A percentile compares a stretch with the other conserved stretches of the same genome.
These are phyloP conservation scores for Aquatica leii DNA, from an alignment of 2,888 invertebrate species.

Conservation along the genomic window DNA sequence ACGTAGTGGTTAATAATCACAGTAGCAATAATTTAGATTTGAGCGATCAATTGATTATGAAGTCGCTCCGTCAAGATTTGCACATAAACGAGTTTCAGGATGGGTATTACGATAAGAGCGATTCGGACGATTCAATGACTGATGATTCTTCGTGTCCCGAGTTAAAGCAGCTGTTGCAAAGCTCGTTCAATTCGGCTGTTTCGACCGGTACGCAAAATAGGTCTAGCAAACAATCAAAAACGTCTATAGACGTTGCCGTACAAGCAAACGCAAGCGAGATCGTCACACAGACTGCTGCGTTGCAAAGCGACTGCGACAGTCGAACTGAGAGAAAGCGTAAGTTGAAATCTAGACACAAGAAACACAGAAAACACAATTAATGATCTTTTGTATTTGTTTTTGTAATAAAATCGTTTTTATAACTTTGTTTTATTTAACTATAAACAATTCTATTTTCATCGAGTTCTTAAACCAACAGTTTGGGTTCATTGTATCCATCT, in stretches of 20 bases:
- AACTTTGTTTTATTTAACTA: no score
- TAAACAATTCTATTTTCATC: no score
- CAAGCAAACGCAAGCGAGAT: constrained; percentile 67
- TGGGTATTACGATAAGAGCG: constrained; percentile 34
- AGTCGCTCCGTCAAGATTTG: constrained; percentile 53
- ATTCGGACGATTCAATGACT: constrained; percentile 46
- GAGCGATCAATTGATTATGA: constrained; percentile 58
- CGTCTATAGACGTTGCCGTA: constrained; percentile 67
- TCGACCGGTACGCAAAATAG: constrained; percentile 44
- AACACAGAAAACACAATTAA: no score
- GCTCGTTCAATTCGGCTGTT: constrained; percentile 59
- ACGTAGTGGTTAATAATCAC: constrained; percentile 52
- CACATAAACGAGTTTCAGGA: constrained; percentile 51
- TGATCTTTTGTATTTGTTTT: background rate
- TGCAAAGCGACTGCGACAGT: constrained; percentile 22
- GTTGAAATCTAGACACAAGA: background rate
- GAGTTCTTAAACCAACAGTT: no score
- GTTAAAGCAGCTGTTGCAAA: constrained; percentile 60
- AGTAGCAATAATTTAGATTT: constrained; percentile 53
- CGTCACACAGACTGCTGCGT: constrained; percentile 58
- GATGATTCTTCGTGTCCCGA: constrained; percentile 61
- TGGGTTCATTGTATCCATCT: no score
- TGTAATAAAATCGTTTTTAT: background rate
- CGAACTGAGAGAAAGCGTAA: background rate
- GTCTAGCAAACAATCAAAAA: constrained; percentile 63